A percentile compares a stretch with the other conserved stretches of the same genome.
Conservation (phyloP, 2,797 vertebrate genomes). For the Falco peregrinus region DNA sequence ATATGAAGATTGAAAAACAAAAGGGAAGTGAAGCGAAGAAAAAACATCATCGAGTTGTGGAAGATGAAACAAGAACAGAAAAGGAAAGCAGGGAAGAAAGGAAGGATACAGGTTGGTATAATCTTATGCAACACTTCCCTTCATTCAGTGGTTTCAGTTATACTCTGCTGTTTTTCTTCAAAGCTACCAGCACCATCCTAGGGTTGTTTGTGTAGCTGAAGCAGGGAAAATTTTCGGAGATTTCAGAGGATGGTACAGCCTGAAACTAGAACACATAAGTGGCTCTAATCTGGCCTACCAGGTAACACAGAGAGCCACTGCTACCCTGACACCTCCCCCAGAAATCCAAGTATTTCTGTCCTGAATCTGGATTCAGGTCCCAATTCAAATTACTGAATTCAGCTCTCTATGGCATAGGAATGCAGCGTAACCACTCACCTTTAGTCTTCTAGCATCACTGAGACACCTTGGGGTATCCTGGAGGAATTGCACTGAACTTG, state of each 20-base stretch:
- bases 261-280: background rate
- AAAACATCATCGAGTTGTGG: accelerated
- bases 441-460: background rate
- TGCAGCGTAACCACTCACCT: background rate
- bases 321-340: background rate
- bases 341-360: background rate
- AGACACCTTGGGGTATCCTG: background rate
- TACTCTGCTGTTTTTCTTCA: background rate
- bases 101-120: background rate
- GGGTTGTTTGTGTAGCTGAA: background rate
- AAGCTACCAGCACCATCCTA: background rate
- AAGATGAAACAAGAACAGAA: background rate
- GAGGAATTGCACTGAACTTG: background rate
- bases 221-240: background rate
- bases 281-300: background rate
- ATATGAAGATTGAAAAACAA: background rate
- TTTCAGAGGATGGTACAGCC: background rate
- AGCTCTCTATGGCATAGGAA: background rate
- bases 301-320: background rate
- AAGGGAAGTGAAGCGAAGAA: background rate
- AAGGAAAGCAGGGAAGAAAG: background rate
- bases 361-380: background rate
- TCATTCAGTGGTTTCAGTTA: background rate
- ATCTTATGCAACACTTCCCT: background rate
- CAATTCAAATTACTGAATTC: background rate